Conservation (phyloP, 2,888 invertebrate species). For the Chromoteleia sp. region DNA sequence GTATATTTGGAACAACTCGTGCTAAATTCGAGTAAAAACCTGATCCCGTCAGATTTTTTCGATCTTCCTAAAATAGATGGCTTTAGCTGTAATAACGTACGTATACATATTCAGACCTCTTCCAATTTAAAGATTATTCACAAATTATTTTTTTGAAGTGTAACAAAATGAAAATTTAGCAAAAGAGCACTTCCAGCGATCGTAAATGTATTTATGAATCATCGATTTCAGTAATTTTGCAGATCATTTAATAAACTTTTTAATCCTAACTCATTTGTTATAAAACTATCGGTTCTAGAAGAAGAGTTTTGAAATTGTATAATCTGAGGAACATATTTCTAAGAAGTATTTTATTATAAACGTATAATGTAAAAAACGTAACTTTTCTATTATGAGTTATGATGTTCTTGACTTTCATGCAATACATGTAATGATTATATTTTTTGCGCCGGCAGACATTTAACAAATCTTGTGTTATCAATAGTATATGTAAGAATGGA, state of each 20-base stretch:
- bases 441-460: too few relatives aligned
- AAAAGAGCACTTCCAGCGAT: conserved; percentile 18
- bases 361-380: too few relatives aligned
- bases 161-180: conserved; percentile 29
- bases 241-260: conserved; percentile 21
- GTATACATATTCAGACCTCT: conserved; percentile 25
- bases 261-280: conserved; percentile 31
- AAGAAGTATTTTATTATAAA: too few relatives aligned
- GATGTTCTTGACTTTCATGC: too few relatives aligned
- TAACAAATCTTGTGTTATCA: too few relatives aligned
- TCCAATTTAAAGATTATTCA: conserved; percentile 33
- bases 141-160: conserved; percentile 39
- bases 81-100: conserved; percentile 32
- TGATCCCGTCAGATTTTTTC: conserved; percentile 39
- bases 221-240: conserved; percentile 13
- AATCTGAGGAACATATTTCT: too few relatives aligned
- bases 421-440: too few relatives aligned
- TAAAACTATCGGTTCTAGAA: not conserved
- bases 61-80: conserved; percentile 30
- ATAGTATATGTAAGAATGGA: too few relatives aligned
- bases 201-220: not conserved
- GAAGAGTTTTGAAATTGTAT: too few relatives aligned
- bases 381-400: too few relatives aligned
- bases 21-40: conserved; percentile 30
- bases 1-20: conserved; percentile 2